A percentile compares a stretch with the other conserved stretches of the same genome.
Conservation (phyloP, 2,113 vertebrate species). For the Rhinopomastus cyanomelas region DNA sequence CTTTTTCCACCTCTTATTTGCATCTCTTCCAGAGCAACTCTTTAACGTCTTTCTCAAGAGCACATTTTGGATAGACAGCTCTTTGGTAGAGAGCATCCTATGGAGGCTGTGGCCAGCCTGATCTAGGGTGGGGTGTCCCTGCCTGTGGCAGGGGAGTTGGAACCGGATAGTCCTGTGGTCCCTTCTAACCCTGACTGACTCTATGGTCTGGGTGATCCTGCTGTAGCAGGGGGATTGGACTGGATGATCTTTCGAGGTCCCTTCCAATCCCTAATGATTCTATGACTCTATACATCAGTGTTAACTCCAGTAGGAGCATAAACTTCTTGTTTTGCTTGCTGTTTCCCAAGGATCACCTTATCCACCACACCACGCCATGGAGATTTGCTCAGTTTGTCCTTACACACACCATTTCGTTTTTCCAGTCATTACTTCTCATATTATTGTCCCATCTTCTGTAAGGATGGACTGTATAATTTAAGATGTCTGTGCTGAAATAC, state of each 20-base stretch:
- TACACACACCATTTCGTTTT: neutral
- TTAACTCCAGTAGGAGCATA: neutral
- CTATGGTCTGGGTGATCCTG: no score
- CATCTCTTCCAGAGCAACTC: neutral
- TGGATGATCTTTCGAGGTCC: no score
- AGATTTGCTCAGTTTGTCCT: neutral
- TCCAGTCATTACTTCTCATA: neutral
- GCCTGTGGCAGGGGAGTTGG: no score
- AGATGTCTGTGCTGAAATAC: neutral
- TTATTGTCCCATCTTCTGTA: neutral
- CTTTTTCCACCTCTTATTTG: neutral
- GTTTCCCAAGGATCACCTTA: neutral
- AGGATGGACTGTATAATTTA: neutral
- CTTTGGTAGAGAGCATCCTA: neutral
- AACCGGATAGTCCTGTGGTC: no score
- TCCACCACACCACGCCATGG: accelerated
- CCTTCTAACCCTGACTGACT: no score
- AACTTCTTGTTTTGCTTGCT: neutral
- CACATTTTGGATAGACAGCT: neutral
- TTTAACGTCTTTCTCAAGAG: neutral
- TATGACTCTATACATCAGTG: no score
- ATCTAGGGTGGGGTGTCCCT: no score
- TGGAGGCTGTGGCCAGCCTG: no score
- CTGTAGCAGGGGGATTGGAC: no score
- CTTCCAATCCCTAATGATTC: no score